A percentile compares a stretch with the other conserved stretches of the same genome.
phyloP scores from a whole-genome alignment of 2,888 invertebrate species.

The Scaptomyza parva region DNA sequence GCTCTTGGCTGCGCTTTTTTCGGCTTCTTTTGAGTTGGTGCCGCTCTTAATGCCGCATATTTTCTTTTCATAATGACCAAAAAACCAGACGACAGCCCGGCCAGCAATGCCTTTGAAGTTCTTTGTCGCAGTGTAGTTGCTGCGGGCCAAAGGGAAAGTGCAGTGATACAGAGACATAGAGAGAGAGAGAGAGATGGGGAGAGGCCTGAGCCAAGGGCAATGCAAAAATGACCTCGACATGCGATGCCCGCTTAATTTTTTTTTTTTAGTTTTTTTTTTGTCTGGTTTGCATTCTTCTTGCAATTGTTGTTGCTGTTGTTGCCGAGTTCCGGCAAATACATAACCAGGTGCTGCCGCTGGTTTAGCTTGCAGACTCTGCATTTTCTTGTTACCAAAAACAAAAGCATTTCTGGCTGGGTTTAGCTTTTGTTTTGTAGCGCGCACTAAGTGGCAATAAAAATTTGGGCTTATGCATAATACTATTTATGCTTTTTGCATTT shows the following conservation, averaged over 20 bases:
- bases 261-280: constrained; percentile 28
- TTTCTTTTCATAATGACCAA: constrained; percentile 77
- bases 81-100: constrained; percentile 60
- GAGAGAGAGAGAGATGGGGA: neutral
- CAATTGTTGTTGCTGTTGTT: constrained; percentile 26
- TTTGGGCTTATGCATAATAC: constrained; percentile 64
- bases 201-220: constrained; percentile 61
- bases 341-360: constrained; percentile 34
- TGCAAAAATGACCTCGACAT: constrained; percentile 61
- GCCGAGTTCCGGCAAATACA: constrained; percentile 28
- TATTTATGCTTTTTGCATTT: constrained; percentile 51
- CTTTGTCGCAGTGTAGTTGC: constrained; percentile 36
- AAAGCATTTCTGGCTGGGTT: constrained; percentile 26
- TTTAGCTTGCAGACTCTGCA: constrained; percentile 43
- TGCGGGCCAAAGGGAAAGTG: neutral
- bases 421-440: constrained; percentile 32
- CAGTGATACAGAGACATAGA: neutral
- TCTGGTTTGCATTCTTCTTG: constrained; percentile 50
- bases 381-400: constrained; percentile 29
- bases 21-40: constrained; percentile 27
- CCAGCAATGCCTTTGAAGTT: constrained; percentile 76
- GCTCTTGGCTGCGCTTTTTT: constrained; percentile 4
- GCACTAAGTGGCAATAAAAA: constrained; percentile 71
- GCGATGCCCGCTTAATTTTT: constrained; percentile 36
- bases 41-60: constrained; percentile 51